These are phyloP conservation scores for Oxytorus armatus DNA, from an alignment of 2,888 invertebrate species.

Conservation along the genomic window DNA sequence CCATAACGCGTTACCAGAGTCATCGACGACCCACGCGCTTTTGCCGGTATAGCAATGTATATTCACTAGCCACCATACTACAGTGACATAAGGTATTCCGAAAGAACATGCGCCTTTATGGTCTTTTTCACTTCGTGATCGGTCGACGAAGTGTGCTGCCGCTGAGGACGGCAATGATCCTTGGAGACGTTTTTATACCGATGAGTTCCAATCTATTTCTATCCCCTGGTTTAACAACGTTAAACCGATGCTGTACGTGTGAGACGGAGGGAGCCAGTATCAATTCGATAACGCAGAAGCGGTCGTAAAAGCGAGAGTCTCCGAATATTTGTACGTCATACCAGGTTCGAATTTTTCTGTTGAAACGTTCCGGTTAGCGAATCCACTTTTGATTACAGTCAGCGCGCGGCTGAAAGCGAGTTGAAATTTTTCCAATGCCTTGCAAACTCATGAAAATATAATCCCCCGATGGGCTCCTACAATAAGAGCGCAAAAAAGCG, in stretches of 20 bases:
- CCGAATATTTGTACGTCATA: not conserved
- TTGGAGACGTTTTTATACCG: conserved; percentile 5
- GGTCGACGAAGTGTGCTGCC: not conserved
- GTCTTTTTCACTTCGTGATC: conserved; percentile 6
- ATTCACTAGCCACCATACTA: conserved; percentile 1
- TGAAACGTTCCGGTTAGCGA: not conserved
- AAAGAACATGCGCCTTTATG: conserved; percentile 29
- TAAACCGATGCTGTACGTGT: not conserved
- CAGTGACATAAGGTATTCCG: conserved; percentile 13
- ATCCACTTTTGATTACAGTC: not conserved
- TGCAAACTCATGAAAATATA: not conserved
- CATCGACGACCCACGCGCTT: conserved; percentile 52
- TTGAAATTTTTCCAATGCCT: not conserved
- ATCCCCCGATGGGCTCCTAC: too few species aligned
- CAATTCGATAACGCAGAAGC: not conserved
- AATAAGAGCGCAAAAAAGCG: not conserved
- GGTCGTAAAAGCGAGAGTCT: not conserved
- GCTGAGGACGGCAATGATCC: conserved; percentile 4
- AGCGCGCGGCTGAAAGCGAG: not conserved
- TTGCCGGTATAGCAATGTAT: conserved; percentile 9
- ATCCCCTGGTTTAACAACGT: not conserved
- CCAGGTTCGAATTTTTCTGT: not conserved
- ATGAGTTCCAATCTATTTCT: conserved; percentile 9
- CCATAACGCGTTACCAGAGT: conserved; percentile 36
- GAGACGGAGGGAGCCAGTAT: not conserved